Evolutionary conservation across 1,140 invertebrate genomes (phyloP).

Genomic region (Macrotrachela quadricornifera): DNA sequence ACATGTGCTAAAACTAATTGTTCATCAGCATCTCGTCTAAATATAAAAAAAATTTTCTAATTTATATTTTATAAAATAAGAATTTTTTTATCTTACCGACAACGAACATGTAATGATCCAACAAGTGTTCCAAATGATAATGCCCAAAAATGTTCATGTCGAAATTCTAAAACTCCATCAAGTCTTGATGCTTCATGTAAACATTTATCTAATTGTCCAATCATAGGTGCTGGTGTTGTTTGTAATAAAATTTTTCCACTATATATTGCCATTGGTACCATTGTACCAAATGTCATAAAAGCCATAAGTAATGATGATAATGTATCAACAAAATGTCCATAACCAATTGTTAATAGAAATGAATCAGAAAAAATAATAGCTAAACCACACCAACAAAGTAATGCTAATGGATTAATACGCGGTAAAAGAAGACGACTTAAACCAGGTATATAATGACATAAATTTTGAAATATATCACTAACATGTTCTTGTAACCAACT

Average conservation of each 20-base stretch:
- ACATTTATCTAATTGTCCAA: constrained; percentile 39
- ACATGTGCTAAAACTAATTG: constrained; percentile 41
- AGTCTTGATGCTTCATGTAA: constrained; percentile 42
- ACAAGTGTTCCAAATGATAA: constrained; percentile 42
- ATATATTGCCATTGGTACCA: constrained; percentile 38
- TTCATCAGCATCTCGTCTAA: constrained; percentile 42
- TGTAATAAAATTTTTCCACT: constrained; percentile 38
- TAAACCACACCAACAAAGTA: constrained; percentile 31
- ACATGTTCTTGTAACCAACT: constrained; percentile 37
- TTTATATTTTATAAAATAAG: no score
- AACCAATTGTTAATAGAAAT: constrained; percentile 16
- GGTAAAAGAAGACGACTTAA: constrained; percentile 33
- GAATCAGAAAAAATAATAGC: constrained; percentile 28
- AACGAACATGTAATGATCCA: constrained; percentile 39
- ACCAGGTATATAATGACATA: constrained; percentile 32
- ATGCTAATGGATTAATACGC: constrained; percentile 32
- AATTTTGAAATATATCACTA: constrained; percentile 34
- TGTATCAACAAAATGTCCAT: constrained; percentile 31
- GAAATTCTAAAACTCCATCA: constrained; percentile 46
- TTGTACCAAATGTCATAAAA: constrained; percentile 35
- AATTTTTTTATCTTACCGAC: no score
- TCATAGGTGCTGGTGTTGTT: constrained; percentile 39
- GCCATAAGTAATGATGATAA: constrained; percentile 35
- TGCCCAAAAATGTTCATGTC: constrained; percentile 48
- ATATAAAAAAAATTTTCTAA: neutral